These are phyloP conservation scores for Drosophila kepulauana DNA, from an alignment of 1,140 invertebrate species.

Conservation along the genomic window DNA sequence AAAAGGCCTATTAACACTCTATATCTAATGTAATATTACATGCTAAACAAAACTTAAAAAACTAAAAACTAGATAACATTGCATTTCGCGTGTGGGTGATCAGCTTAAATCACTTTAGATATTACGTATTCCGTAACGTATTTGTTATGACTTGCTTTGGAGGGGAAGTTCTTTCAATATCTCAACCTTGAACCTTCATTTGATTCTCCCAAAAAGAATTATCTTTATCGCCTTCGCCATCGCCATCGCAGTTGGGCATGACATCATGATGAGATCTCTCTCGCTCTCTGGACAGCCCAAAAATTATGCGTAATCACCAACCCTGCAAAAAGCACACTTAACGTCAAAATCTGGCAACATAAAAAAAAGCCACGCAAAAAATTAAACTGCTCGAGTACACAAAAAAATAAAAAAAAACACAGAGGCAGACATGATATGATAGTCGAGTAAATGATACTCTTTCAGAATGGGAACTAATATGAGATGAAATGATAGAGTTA, in stretches of 20 bases:
- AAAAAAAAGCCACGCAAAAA: slow-evolving; percentile 69
- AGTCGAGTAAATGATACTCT: slow-evolving; percentile 14
- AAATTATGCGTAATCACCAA: slow-evolving; percentile 80
- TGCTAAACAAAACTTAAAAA: neutral
- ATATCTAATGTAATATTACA: slow-evolving; percentile 27
- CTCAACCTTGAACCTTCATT: slow-evolving; percentile 37
- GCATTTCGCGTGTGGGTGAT: neutral
- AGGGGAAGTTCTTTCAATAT: slow-evolving; percentile 3
- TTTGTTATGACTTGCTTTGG: neutral
- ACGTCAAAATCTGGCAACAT: slow-evolving; percentile 49
- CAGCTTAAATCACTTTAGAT: neutral
- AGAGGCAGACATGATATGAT: neutral
- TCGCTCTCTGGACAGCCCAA: slow-evolving; percentile 42
- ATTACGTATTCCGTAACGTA: neutral
- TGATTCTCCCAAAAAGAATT: slow-evolving; percentile 7
- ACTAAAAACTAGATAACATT: slow-evolving; percentile 1
- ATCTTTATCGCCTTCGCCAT: neutral
- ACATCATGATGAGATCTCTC: slow-evolving; percentile 66
- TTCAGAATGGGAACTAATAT: neutral
- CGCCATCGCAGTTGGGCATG: slow-evolving; percentile 39
- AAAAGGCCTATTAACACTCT: slow-evolving; percentile 22
- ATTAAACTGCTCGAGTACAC: slow-evolving; percentile 72
- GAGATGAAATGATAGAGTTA: neutral
- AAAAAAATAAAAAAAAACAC: slow-evolving; percentile 35
- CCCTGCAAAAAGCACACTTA: slow-evolving; percentile 61